Percentiles rank a stretch among this genome's conserved stretches.
These are phyloP conservation scores for Nowickia ferox DNA, from an alignment of 2,888 invertebrate genomes.

Conservation along the genomic window DNA sequence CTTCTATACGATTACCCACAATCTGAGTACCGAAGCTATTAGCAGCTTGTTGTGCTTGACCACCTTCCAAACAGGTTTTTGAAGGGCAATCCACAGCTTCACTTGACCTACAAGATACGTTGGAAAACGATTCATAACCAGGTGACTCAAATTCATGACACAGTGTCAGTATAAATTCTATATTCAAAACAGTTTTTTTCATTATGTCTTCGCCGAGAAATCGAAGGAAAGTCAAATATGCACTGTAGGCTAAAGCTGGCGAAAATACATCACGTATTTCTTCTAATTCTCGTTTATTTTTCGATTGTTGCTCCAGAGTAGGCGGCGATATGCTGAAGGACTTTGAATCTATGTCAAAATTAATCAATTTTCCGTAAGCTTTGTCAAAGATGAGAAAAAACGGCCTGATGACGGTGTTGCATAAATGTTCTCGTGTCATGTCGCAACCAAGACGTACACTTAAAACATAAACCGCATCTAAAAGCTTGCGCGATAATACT, in stretches of 20 bases:
- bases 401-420: slow-evolving; percentile 88
- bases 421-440: slow-evolving; percentile 89
- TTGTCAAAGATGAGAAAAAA: slow-evolving; percentile 94
- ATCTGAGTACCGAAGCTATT: slow-evolving; percentile 92
- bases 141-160: slow-evolving; percentile 89
- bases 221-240: slow-evolving; percentile 90
- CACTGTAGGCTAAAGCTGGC: slow-evolving; percentile 91
- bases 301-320: slow-evolving; percentile 68
- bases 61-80: slow-evolving; percentile 23
- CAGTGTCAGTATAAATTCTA: slow-evolving; percentile 89
- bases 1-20: slow-evolving; percentile 94
- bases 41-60: slow-evolving; percentile 80
- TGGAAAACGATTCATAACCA: slow-evolving; percentile 75
- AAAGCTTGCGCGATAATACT: slow-evolving; percentile 90
- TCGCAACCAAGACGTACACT: slow-evolving; percentile 90
- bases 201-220: slow-evolving; percentile 89
- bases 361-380: slow-evolving; percentile 82
- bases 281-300: slow-evolving; percentile 85
- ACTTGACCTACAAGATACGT: slow-evolving; percentile 53
- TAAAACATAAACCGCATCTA: slow-evolving; percentile 92
- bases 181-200: slow-evolving; percentile 90
- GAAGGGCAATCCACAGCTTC: slow-evolving; percentile 66
- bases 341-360: slow-evolving; percentile 74
- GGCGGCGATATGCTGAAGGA: slow-evolving; percentile 76
- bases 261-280: slow-evolving; percentile 93